phyloP scores from a whole-genome alignment of 2,797 vertebrate species.

The Sebastiscus albofasciatus region DNA sequence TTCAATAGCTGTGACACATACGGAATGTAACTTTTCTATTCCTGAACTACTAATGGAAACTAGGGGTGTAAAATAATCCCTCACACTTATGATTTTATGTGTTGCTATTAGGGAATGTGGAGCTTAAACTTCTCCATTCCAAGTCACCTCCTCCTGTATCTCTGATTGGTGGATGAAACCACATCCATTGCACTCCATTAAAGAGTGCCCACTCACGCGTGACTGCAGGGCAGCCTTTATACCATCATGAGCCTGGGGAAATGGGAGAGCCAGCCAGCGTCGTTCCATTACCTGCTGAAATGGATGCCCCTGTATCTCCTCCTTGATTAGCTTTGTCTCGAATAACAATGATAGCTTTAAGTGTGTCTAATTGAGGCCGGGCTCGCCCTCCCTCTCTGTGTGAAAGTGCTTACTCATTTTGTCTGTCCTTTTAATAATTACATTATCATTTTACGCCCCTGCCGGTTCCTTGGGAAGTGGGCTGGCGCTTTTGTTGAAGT shows the following conservation, averaged over 20 bases:
- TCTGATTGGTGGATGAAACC: conserved; percentile 55
- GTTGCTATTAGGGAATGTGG: conserved; percentile 37
- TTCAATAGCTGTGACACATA: neutral
- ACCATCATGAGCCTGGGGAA: conserved; percentile 71
- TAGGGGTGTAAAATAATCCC: conserved; percentile 44
- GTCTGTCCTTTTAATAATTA: conserved; percentile 99
- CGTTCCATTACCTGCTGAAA: conserved; percentile 82
- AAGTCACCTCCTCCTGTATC: conserved; percentile 41
- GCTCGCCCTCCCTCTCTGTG: conserved; percentile 81
- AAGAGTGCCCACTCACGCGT: conserved; percentile 66
- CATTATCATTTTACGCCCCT: conserved; percentile 97
- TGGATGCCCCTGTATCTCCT: conserved; percentile 81
- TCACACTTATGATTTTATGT: conserved; percentile 48
- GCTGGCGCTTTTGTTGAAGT: conserved; percentile 98
- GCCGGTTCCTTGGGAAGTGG: conserved; percentile 94
- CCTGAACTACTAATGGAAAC: conserved; percentile 14
- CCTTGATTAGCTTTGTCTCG: conserved; percentile 84
- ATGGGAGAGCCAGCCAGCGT: conserved; percentile 64
- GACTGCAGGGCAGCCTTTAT: conserved; percentile 72
- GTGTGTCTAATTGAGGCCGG: conserved; percentile 95
- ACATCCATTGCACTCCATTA: conserved; percentile 74
- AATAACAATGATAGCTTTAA: conserved; percentile 89
- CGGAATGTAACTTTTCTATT: conserved; percentile 3
- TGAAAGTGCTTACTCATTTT: conserved; percentile 97
- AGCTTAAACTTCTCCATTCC: conserved; percentile 49